Percentiles rank a stretch among this genome's conserved stretches.
Evolutionary conservation across 2,113 vertebrate genomes (phyloP).

Genomic region (Indicator maculatus): DNA sequence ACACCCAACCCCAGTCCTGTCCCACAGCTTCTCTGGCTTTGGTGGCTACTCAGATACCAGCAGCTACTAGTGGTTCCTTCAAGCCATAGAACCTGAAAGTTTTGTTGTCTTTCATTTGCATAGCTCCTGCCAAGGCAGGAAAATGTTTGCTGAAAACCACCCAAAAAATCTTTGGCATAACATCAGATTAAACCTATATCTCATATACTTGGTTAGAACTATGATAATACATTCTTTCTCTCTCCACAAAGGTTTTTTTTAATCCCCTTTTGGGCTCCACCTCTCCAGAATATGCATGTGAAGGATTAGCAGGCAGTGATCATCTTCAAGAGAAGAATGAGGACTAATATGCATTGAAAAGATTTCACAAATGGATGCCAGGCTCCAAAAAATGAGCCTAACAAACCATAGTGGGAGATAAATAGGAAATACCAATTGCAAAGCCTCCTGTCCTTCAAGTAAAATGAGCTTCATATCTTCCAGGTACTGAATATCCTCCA

Average conservation of each 20-base stretch:
- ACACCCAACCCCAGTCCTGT: neutral
- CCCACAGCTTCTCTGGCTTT: neutral
- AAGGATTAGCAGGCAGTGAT: neutral
- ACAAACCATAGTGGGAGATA: neutral
- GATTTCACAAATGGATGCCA: neutral
- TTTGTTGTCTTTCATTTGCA: neutral
- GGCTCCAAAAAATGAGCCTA: neutral
- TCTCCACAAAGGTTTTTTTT: neutral
- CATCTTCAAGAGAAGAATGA: neutral
- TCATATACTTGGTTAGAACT: neutral
- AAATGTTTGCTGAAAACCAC: neutral
- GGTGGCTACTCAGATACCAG: neutral
- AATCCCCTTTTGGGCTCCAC: neutral
- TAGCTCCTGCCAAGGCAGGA: neutral
- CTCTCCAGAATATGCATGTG: neutral
- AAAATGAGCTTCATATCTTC: neutral
- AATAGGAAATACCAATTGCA: neutral
- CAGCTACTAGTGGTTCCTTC: neutral
- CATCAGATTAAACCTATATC: neutral
- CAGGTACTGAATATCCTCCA: conserved; percentile 4
- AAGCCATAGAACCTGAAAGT: rapidly evolving
- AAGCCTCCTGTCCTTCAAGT: neutral
- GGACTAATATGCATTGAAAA: neutral
- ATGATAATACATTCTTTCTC: neutral
- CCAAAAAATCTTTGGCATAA: neutral